phyloP scores from a whole-genome alignment of 2,888 invertebrate species.

The Gnatocerus cornutus region DNA sequence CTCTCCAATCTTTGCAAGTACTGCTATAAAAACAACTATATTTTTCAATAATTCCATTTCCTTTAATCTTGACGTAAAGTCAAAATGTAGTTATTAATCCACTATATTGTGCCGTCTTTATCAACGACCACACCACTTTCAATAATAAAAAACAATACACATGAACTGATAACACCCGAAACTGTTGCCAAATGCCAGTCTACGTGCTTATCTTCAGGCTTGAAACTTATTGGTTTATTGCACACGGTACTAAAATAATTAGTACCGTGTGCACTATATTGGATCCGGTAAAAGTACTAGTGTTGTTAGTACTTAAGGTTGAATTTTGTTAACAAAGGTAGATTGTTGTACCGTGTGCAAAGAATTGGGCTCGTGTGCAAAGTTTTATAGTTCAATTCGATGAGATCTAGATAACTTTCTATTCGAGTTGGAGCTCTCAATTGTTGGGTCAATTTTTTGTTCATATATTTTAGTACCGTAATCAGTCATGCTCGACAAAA shows the following conservation, averaged over 20 bases:
- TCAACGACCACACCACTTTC: conserved; percentile 23
- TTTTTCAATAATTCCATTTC: neutral
- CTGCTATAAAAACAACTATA: no score
- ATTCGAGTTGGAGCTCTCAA: no score
- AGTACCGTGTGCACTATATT: conserved; percentile 36
- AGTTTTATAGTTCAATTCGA: neutral
- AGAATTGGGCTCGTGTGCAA: conserved; percentile 29
- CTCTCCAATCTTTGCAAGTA: no score
- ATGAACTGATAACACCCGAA: conserved; percentile 38
- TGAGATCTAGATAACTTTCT: neutral
- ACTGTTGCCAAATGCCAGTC: conserved; percentile 37
- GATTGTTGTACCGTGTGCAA: conserved; percentile 29
- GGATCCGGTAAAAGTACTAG: neutral
- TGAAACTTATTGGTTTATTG: conserved; percentile 26
- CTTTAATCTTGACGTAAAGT: neutral
- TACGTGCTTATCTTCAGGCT: conserved; percentile 33
- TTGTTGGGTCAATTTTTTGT: no score
- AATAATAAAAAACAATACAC: conserved; percentile 37
- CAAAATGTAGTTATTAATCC: neutral
- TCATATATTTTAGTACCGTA: no score
- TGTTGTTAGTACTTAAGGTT: conserved; percentile 15
- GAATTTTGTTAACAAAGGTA: conserved; percentile 1
- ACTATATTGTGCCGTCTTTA: conserved; percentile 4
- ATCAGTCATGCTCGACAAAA: no score
- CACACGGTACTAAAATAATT: conserved; percentile 32